A percentile compares a stretch with the other conserved stretches of the same genome.
Evolutionary conservation across 2,888 invertebrate genomes (phyloP).

Genomic region (Lapara coniferarum): DNA sequence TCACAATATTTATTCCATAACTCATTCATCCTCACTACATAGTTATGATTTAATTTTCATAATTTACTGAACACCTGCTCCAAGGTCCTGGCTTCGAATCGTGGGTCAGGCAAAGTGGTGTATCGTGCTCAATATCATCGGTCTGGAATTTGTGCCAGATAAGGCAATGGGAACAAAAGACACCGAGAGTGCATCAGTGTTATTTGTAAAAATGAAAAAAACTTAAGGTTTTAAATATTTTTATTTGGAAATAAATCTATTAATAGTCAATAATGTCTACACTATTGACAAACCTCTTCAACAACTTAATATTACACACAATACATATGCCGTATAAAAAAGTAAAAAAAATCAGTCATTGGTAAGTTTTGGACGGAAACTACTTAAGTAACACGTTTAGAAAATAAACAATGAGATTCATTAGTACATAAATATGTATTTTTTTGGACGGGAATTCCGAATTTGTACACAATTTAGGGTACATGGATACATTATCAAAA

Average conservation of each 20-base stretch:
- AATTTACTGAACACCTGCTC: no score
- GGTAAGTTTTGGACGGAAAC: conserved; percentile 81
- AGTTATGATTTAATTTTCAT: no score
- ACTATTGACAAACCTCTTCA: conserved; percentile 59
- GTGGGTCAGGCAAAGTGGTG: no score
- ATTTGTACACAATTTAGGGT: conserved; percentile 47
- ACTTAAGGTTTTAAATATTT: conserved; percentile 40
- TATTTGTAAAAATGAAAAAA: conserved; percentile 21
- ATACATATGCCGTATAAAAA: conserved; percentile 58
- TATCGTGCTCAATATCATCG: no score
- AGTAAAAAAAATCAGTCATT: conserved; percentile 74
- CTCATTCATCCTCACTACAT: no score
- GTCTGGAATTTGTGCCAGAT: no score
- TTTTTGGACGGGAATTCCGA: conserved; percentile 56
- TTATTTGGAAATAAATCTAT: conserved; percentile 77
- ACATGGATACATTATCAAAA: background rate
- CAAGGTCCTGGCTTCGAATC: no score
- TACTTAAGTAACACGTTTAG: conserved; percentile 75
- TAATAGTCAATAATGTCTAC: conserved; percentile 59
- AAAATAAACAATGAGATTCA: conserved; percentile 56
- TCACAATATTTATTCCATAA: no score
- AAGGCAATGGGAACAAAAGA: no score
- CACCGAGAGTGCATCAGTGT: no score
- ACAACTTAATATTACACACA: conserved; percentile 65
- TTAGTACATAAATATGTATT: conserved; percentile 38